These are phyloP conservation scores for Drosophila siamana DNA, from an alignment of 2,888 invertebrate species.

Conservation along the genomic window DNA sequence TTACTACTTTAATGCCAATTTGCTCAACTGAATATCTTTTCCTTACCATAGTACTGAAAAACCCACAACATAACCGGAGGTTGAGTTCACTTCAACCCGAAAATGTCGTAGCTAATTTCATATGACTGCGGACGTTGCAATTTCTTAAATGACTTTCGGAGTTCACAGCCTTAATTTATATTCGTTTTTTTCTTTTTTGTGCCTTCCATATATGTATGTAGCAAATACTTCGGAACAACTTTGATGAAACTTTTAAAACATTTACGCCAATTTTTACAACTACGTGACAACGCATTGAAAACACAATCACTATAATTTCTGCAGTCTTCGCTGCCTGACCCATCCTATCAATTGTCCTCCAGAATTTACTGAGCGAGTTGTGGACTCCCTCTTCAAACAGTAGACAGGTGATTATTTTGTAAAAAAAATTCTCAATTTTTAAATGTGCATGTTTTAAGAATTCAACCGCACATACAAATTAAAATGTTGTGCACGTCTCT, in stretches of 20 bases:
- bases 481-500: constrained; percentile 74
- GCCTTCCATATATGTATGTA: constrained; percentile 14
- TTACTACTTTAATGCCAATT: background rate
- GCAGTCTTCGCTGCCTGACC: background rate
- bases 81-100: constrained; percentile 40
- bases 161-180: constrained; percentile 8
- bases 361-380: constrained; percentile 23
- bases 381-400: constrained; percentile 71
- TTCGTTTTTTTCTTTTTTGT: constrained; percentile 24
- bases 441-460: constrained; percentile 41
- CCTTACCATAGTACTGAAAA: background rate
- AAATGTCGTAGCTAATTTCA: constrained; percentile 68
- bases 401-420: constrained; percentile 71
- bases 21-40: background rate
- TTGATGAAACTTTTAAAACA: constrained; percentile 79
- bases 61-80: background rate
- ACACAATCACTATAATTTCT: constrained; percentile 32
- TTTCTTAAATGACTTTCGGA: constrained; percentile 59
- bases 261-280: constrained; percentile 73
- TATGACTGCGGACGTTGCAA: constrained; percentile 57
- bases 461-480: constrained; percentile 51
- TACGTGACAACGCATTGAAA: constrained; percentile 78
- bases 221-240: constrained; percentile 75
- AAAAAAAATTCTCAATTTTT: constrained; percentile 56
- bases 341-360: constrained; percentile 5